Base-by-base conservation (phyloP, 2,797 vertebrate species). In the Ctenopoma multispine region DNA sequence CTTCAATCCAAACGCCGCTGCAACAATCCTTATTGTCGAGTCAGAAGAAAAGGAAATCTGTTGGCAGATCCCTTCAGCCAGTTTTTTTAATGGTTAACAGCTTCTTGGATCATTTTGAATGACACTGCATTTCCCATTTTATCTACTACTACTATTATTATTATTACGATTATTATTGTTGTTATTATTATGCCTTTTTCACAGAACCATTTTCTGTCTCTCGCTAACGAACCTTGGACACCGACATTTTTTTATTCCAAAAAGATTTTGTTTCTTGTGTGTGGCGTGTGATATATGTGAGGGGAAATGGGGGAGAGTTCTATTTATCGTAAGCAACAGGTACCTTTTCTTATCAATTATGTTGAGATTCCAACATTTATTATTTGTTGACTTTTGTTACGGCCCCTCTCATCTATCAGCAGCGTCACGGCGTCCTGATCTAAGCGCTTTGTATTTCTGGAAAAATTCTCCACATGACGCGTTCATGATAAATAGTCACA, bases 1-100 rank as follows among this genome's bases (percentile, higher is more conserved):
- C 18, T 56, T 18, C 31, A 61, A 70, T 31, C 49, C 63, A 77
- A 71, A 79, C 76, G 74, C 40, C 75, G 40, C 24, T 43, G 55
- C 13, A 44, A 54, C 43, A 53, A 15, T 48, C 9, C 34, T 63
- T 24, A 44, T 44, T 69, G 62, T 64, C 38, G 38, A 75, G 5
- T 69, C 50, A 59, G 23, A 17, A 50, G 29, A 44, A 43, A 15
- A 6, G 12, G n/a, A 46, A 3, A 31, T 51, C 1, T 18, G 23
- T 31, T 3, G 10, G 12, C 8, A 12, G 2, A 47, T 53, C 18
- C 60, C 31, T 18, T 57, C 31, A 23, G 47, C 29, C 29, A 49
- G 38, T 41, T 29, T 40, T 38, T n/a, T 34, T 2, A n/a, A 31
- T 4, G 4, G 34, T 17, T 31, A 31, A 31, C 29, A 31, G 4